Conservation (phyloP, 2,888 invertebrate genomes). For the Perizoma flavofasciatum region DNA sequence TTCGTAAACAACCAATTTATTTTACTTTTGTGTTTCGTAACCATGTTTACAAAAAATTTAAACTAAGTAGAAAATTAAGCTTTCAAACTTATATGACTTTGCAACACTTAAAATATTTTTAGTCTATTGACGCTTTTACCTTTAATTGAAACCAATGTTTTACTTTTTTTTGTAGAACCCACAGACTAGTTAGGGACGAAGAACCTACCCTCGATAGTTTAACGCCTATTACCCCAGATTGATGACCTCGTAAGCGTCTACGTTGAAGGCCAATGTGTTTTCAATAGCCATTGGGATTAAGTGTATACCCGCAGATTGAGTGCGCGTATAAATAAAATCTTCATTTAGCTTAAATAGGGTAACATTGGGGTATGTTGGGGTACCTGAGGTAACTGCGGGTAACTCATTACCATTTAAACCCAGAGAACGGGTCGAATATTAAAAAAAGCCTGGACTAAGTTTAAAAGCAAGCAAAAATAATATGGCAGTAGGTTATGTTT, state of each 20-base stretch:
- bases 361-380: conserved; percentile 7
- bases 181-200: background rate
- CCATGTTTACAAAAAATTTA: conserved; percentile 20
- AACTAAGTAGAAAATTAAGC: conserved; percentile 1
- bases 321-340: conserved; percentile 62
- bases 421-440: conserved; percentile 58
- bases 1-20: conserved; percentile 56
- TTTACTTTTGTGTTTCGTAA: conserved; percentile 32
- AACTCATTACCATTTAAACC: conserved; percentile 64
- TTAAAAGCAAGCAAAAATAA: background rate
- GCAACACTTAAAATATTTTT: no score
- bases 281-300: conserved; percentile 46
- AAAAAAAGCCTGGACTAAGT: conserved; percentile 53
- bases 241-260: conserved; percentile 58
- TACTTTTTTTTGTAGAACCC: background rate
- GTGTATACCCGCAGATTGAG: conserved; percentile 58
- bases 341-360: conserved; percentile 55
- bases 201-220: conserved; percentile 11
- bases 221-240: conserved; percentile 50
- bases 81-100: no score
- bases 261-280: conserved; percentile 60
- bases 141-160: conserved; percentile 8
- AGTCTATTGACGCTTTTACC: background rate
- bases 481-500: no score
- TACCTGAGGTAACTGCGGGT: conserved; percentile 32